phyloP scores from a whole-genome alignment of 1,140 invertebrate species.

The Solen grandis region DNA sequence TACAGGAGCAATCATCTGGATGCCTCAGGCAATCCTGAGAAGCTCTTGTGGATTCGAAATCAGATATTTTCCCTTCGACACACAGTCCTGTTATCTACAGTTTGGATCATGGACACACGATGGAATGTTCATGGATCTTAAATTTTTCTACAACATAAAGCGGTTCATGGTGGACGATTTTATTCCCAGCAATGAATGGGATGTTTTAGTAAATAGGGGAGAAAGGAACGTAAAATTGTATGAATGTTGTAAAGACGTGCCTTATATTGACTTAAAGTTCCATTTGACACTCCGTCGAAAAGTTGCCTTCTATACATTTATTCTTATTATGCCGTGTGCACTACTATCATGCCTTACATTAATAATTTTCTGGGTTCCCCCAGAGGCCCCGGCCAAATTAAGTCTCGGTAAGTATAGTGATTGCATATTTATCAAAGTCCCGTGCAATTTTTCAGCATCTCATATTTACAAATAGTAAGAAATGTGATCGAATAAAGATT shows the following conservation, averaged over 20 bases:
- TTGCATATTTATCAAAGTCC: not conserved
- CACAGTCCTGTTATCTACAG: slow-evolving; percentile 79
- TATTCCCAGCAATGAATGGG: slow-evolving; percentile 81
- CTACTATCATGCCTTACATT: slow-evolving; percentile 80
- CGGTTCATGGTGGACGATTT: slow-evolving; percentile 79
- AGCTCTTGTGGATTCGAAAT: slow-evolving; percentile 92
- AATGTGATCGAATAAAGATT: not conserved
- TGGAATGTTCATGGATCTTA: slow-evolving; percentile 78
- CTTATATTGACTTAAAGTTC: slow-evolving; percentile 80
- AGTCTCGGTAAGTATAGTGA: slow-evolving; percentile 78
- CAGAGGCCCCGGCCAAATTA: slow-evolving; percentile 81
- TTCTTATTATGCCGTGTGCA: slow-evolving; percentile 80
- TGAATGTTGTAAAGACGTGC: slow-evolving; percentile 78
- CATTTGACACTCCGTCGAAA: slow-evolving; percentile 75
- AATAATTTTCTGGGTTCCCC: slow-evolving; percentile 81
- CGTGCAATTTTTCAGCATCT: not conserved
- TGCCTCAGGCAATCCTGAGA: slow-evolving; percentile 99
- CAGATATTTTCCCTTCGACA: slow-evolving; percentile 80
- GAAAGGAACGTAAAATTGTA: slow-evolving; percentile 77
- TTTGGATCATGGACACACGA: slow-evolving; percentile 81
- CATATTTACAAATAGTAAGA: not conserved
- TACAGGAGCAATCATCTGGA: slow-evolving; percentile 98
- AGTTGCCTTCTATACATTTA: slow-evolving; percentile 81
- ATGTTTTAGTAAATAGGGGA: slow-evolving; percentile 71
- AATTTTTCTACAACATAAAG: slow-evolving; percentile 69